Base-by-base conservation (phyloP, 2,888 invertebrate species). In the Perizoma affinitatum region DNA sequence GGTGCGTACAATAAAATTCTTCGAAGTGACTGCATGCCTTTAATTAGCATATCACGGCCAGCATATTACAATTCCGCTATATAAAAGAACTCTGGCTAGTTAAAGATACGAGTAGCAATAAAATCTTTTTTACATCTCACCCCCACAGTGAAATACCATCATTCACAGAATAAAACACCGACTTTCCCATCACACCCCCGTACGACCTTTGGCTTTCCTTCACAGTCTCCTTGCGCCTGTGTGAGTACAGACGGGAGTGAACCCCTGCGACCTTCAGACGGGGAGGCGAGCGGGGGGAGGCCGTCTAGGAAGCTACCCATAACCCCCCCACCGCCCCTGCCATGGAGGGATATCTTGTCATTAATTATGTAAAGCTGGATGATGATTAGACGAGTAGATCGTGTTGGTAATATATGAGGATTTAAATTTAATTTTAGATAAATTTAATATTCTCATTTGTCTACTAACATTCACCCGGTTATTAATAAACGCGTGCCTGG, bases 191-290 rank as follows among this genome's bases (percentile, higher is more conserved):
- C 6, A 41, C 11, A 10, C 47, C 62, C 46, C 54, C n/a, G 41
- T 35, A 10, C 50, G 54, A 56, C 61, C 56, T 54, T 50, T 46
- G 10, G 36, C 22, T 44, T 46, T 46, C 59, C 11, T 47, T 44
- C 49, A 34, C 46, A 38, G 61, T 36, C 50, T 47, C 60, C 51
- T 33, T 56, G 45, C 10, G 57, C 47, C 38, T 50, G 62, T 61
- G 61, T 61, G 61, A 54, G 78, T 58, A 53, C 53, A 61, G 66
- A 63, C 66, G 66, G 71, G 86, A 88, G 84, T 90, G 87, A 90
- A 88, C 83, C 87, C 74, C 84, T 88, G 66, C 85, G 90, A 90
- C 91, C 91, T 91, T 90, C 91, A 91, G 90, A 90, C 90, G 65
- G 69, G 76, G 69, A 66, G 74, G 73, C 40, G 71, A 78, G 73